These are phyloP conservation scores for Brachionus rubens DNA, from an alignment of 1,140 invertebrate genomes.

Conservation along the genomic window DNA sequence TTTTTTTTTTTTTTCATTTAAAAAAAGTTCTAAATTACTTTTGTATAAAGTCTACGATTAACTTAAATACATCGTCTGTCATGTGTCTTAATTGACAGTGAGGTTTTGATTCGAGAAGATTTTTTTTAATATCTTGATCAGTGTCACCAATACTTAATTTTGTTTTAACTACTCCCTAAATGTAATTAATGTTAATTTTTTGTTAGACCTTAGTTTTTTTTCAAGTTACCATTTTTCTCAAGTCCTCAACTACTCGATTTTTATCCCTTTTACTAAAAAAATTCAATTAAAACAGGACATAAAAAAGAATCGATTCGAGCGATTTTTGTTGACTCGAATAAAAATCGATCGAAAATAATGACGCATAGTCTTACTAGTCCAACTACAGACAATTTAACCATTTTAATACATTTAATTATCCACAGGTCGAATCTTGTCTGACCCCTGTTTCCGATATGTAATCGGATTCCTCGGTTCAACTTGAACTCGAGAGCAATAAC, in stretches of 20 bases:
- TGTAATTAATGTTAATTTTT: neutral
- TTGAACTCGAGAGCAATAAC: too few species aligned
- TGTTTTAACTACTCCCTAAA: slow-evolving; percentile 18
- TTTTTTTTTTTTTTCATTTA: too few species aligned
- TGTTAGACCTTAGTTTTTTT: neutral
- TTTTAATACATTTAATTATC: too few species aligned
- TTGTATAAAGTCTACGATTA: slow-evolving; percentile 15
- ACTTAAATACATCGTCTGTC: slow-evolving; percentile 11
- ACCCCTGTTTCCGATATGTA: too few species aligned
- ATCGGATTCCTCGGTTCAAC: too few species aligned
- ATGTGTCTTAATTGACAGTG: neutral
- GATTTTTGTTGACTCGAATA: too few species aligned
- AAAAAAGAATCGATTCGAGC: too few species aligned
- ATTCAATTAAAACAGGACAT: neutral
- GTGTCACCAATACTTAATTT: slow-evolving; percentile 29
- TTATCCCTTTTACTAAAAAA: neutral
- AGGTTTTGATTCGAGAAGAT: neutral
- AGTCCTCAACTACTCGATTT: slow-evolving; percentile 11
- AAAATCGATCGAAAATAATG: too few species aligned
- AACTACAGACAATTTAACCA: too few species aligned
- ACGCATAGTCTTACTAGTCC: too few species aligned
- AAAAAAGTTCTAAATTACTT: too few species aligned
- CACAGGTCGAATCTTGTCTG: too few species aligned
- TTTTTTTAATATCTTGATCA: neutral
- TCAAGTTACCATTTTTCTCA: slow-evolving; percentile 29